Percentiles rank a stretch among this genome's conserved stretches.
Evolutionary conservation across 2,888 invertebrate species (phyloP).

Genomic region (Erebia palarica): DNA sequence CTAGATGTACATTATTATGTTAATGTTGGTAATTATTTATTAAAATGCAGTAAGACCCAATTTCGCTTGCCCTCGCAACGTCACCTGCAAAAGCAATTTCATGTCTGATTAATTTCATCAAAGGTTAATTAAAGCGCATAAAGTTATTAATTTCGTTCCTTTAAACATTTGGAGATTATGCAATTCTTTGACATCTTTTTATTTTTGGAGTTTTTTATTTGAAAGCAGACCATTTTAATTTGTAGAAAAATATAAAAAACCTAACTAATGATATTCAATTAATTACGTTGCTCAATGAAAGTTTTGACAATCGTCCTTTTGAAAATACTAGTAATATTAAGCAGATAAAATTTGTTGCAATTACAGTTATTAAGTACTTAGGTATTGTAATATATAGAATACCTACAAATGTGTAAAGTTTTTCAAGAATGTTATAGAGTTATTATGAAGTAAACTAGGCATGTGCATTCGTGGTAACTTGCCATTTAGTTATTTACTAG

Average conservation of each 20-base stretch:
- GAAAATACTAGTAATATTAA: no score
- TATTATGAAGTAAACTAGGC: no score
- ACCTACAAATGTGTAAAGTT: no score
- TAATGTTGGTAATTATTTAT: slow-evolving; percentile 24
- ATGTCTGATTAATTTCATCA: slow-evolving; percentile 39
- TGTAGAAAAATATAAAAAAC: neutral
- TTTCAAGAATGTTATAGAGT: no score
- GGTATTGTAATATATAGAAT: no score
- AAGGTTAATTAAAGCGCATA: slow-evolving; percentile 43
- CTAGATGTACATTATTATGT: slow-evolving; percentile 13
- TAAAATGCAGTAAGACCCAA: slow-evolving; percentile 32
- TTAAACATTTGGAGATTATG: slow-evolving; percentile 39
- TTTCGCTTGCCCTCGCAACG: slow-evolving; percentile 31
- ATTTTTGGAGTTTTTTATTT: slow-evolving; percentile 34
- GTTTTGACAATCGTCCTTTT: no score
- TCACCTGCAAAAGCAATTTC: slow-evolving; percentile 39
- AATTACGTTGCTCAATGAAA: neutral
- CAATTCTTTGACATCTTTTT: slow-evolving; percentile 41
- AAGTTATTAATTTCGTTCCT: slow-evolving; percentile 43
- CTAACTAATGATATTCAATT: neutral
- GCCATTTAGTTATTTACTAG: no score
- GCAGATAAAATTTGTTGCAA: no score
- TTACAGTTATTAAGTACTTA: no score
- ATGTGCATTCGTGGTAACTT: no score
- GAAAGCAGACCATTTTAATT: slow-evolving; percentile 27